A percentile compares a stretch with the other conserved stretches of the same genome.
These are phyloP conservation scores for Galaxea fascicularis DNA, from an alignment of 92 coral and sea anemone genomes.

Conservation along the genomic window DNA sequence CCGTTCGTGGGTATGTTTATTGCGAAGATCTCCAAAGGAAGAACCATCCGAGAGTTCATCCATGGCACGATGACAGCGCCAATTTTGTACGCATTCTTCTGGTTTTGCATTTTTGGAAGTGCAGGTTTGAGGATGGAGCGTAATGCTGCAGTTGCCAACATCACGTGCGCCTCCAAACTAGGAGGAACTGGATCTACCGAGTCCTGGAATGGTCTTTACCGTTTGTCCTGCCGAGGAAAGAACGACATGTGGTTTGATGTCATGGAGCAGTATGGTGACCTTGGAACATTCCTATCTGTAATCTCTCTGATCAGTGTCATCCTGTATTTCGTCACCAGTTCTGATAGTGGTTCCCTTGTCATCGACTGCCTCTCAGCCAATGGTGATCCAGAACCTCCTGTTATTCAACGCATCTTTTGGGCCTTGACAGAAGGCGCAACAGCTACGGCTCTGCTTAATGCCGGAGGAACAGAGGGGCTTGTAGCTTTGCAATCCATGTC, in stretches of 20 bases:
- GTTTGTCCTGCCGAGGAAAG: slow-evolving; percentile 82
- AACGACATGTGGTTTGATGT: slow-evolving; percentile 87
- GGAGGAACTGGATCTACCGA: slow-evolving; percentile 64
- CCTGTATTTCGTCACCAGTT: slow-evolving; percentile 91
- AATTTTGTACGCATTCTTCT: slow-evolving; percentile 77
- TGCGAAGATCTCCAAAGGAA: slow-evolving; percentile 90
- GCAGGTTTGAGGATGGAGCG: slow-evolving; percentile 91
- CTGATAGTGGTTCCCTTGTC: slow-evolving; percentile 95
- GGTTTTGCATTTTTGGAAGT: slow-evolving; percentile 89
- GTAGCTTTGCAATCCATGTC: slow-evolving; percentile 80
- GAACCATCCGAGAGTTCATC: slow-evolving; percentile 90
- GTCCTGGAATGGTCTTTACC: slow-evolving; percentile 71
- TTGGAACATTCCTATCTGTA: slow-evolving; percentile 68
- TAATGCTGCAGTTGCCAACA: slow-evolving; percentile 69
- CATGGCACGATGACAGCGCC: slow-evolving; percentile 85
- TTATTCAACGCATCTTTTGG: slow-evolving; percentile 93
- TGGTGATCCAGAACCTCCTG: slow-evolving; percentile 93
- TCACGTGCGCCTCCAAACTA: slow-evolving; percentile 75
- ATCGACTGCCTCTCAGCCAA: slow-evolving; percentile 95
- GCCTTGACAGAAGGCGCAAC: slow-evolving; percentile 83
- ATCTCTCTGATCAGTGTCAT: slow-evolving; percentile 81
- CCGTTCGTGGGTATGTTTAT: slow-evolving; percentile 96
- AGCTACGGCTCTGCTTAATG: slow-evolving; percentile 81
- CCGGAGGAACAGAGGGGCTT: slow-evolving; percentile 75
- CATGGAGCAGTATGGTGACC: slow-evolving; percentile 81